phyloP scores from a whole-genome alignment of 2,113 vertebrate genomes.

The cat (Felis catus) region F.catus_Fca126_mat1.0 CM031413.1:45588001-45588500 shows the following conservation, averaged over 20 bases:
- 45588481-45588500: not conserved
- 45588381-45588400: not conserved
- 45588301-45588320: not conserved
- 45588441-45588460: not conserved
- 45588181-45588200: not conserved
- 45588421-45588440: not conserved
- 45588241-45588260: constrained; percentile 9
- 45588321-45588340: not conserved
- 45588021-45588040: not conserved
- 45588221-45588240: not conserved
- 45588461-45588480: not conserved
- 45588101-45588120: not conserved
- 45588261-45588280: not conserved
- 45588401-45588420: not conserved
- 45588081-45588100: not conserved
- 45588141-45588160: not conserved
- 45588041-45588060: not conserved
- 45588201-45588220: not conserved
- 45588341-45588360: not conserved
- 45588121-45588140: not conserved
- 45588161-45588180: not conserved
- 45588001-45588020: not conserved
- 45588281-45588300: not conserved
- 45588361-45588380: not conserved
- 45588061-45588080: not conserved